phyloP scores from a whole-genome alignment of 2,113 vertebrate genomes.

The Tychaedon coryphoeus region DNA sequence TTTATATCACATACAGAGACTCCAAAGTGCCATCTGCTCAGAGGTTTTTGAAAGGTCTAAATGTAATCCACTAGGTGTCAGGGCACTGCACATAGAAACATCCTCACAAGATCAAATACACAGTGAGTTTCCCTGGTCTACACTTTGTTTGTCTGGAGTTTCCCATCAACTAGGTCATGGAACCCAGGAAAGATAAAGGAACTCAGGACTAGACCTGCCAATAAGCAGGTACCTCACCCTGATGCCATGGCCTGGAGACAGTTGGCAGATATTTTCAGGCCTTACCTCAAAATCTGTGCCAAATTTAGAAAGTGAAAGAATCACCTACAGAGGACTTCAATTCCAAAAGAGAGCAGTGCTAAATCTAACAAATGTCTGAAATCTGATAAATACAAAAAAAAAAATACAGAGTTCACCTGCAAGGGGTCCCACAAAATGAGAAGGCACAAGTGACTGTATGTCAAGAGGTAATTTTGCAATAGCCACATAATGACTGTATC shows the following conservation, averaged over 20 bases:
- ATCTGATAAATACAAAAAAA: background rate
- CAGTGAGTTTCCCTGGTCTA: background rate
- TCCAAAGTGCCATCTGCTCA: background rate
- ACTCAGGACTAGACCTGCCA: background rate
- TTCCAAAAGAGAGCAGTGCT: background rate
- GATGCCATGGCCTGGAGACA: background rate
- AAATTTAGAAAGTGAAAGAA: background rate
- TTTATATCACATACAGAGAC: background rate
- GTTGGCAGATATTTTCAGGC: background rate
- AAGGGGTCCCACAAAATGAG: background rate
- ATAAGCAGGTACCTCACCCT: background rate
- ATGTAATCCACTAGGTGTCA: constrained; percentile 42
- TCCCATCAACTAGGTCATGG: background rate
- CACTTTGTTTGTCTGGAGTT: background rate
- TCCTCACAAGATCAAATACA: background rate
- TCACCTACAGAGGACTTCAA: background rate
- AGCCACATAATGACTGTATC: background rate
- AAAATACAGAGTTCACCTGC: background rate
- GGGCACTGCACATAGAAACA: background rate
- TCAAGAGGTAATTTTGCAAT: background rate
- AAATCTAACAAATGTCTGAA: background rate
- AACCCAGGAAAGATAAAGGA: background rate
- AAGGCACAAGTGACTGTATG: background rate
- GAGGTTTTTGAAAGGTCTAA: background rate
- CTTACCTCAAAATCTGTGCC: background rate